Evolutionary conservation across 2,888 invertebrate species (phyloP).

Genomic region (Drosophila fungiperda): DNA sequence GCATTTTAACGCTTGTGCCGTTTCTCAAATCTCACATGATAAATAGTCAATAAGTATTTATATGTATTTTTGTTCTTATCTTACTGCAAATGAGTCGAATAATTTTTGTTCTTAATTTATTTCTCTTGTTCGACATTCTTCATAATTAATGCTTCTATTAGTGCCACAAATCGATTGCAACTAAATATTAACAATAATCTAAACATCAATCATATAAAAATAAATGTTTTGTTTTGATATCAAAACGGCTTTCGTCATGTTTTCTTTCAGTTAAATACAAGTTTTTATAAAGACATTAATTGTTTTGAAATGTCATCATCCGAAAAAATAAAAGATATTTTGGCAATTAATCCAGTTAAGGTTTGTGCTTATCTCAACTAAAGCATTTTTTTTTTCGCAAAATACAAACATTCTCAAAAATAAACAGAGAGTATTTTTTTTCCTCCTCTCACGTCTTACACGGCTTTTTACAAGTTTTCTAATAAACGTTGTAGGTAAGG

Average conservation of each 20-base stretch:
- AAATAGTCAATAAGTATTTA: constrained; percentile 44
- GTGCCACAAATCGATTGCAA: constrained; percentile 8
- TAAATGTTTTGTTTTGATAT: constrained; percentile 1
- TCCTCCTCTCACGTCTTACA: no score
- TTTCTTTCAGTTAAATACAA: constrained; percentile 6
- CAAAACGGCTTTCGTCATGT: constrained; percentile 22
- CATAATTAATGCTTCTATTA: constrained; percentile 43
- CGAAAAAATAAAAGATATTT: background rate
- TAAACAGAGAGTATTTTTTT: background rate
- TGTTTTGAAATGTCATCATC: constrained; percentile 10
- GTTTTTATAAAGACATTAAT: constrained; percentile 49
- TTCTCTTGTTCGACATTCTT: constrained; percentile 28
- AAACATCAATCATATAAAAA: constrained; percentile 35
- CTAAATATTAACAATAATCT: constrained; percentile 4
- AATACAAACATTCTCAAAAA: background rate
- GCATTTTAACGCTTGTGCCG: constrained; percentile 14
- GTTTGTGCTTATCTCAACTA: background rate
- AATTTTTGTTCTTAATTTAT: constrained; percentile 41
- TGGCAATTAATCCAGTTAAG: background rate
- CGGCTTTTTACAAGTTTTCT: constrained; percentile 43
- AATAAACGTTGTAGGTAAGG: constrained; percentile 30
- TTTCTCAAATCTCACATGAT: constrained; percentile 35
- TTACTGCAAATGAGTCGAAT: constrained; percentile 55
- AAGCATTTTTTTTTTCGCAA: background rate
- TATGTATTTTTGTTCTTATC: background rate